A percentile compares a stretch with the other conserved stretches of the same genome.
Conservation (phyloP, 2,888 invertebrate species). For the Brachypalpus laphriformis region DNA sequence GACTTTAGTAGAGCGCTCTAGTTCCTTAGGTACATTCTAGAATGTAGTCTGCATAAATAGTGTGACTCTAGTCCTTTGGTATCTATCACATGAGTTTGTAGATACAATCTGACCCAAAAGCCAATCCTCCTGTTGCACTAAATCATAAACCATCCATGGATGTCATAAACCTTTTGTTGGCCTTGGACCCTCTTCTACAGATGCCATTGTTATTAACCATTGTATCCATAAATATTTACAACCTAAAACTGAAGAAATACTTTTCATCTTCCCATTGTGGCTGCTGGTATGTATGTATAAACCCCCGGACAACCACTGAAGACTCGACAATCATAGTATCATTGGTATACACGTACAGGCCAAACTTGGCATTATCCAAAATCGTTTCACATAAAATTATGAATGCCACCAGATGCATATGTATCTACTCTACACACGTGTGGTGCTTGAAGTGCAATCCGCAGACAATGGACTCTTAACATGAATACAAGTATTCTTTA, state of each 20-base stretch:
- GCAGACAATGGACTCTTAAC: constrained; percentile 61
- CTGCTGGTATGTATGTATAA: background rate
- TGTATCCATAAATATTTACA: constrained; percentile 38
- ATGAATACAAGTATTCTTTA: constrained; percentile 25
- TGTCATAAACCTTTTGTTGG: constrained; percentile 56
- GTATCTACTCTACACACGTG: constrained; percentile 23
- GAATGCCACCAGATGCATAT: constrained; percentile 45
- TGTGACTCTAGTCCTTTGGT: background rate
- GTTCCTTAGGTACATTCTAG: background rate
- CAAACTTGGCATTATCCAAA: constrained; percentile 57
- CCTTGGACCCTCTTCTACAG: constrained; percentile 37
- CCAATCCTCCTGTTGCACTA: constrained; percentile 28
- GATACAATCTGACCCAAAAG: background rate
- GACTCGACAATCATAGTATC: constrained; percentile 6
- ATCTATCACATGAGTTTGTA: background rate
- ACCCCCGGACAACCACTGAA: constrained; percentile 12
- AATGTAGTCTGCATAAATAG: background rate
- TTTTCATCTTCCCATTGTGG: constrained; percentile 46
- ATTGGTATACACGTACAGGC: background rate
- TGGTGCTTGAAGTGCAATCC: constrained; percentile 31
- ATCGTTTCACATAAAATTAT: constrained; percentile 69
- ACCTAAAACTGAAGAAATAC: background rate
- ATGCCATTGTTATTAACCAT: constrained; percentile 52
- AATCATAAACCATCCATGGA: constrained; percentile 31
- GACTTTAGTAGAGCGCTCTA: too few relatives aligned